These are phyloP conservation scores for Falco biarmicus DNA, from an alignment of 2,797 vertebrate genomes.

Conservation along the genomic window DNA sequence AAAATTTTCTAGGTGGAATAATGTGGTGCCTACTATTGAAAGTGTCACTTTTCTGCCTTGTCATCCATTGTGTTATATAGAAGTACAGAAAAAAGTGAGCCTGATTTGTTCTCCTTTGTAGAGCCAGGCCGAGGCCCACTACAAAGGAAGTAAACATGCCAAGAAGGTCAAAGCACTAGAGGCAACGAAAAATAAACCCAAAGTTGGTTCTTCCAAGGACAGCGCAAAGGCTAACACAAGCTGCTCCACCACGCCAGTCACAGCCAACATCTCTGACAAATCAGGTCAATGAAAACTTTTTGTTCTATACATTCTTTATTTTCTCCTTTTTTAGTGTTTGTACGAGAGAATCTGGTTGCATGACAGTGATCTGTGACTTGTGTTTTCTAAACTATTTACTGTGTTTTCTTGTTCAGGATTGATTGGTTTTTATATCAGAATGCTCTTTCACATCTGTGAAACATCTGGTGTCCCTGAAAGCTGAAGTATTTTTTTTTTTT, in stretches of 20 bases:
- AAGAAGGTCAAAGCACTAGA: slow-evolving; percentile 99
- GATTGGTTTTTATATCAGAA: slow-evolving; percentile 33
- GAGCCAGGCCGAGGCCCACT: slow-evolving; percentile 99
- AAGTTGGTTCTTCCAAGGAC: slow-evolving; percentile 85
- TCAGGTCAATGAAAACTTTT: slow-evolving; percentile 87
- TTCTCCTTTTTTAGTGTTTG: slow-evolving; percentile 31
- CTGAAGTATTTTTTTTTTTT: neutral
- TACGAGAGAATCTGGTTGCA: neutral
- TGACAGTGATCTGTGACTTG: slow-evolving; percentile 41
- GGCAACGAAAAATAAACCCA: slow-evolving; percentile 91
- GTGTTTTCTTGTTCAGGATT: slow-evolving; percentile 37
- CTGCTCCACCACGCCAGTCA: slow-evolving; percentile 78
- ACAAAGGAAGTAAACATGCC: slow-evolving; percentile 98
- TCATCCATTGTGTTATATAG: slow-evolving; percentile 72
- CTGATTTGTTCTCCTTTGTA: slow-evolving; percentile 92
- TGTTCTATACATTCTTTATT: slow-evolving; percentile 75
- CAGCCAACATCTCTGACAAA: slow-evolving; percentile 87
- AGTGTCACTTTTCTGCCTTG: slow-evolving; percentile 73
- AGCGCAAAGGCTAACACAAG: slow-evolving; percentile 83
- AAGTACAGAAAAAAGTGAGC: slow-evolving; percentile 80
- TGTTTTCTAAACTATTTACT: slow-evolving; percentile 45
- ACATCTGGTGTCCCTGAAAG: neutral
- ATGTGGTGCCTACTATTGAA: slow-evolving; percentile 79
- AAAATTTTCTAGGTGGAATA: neutral
- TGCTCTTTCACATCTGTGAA: neutral